phyloP scores from a whole-genome alignment of 2,113 vertebrate species.

The mouse (Mus musculus) region DNA sequence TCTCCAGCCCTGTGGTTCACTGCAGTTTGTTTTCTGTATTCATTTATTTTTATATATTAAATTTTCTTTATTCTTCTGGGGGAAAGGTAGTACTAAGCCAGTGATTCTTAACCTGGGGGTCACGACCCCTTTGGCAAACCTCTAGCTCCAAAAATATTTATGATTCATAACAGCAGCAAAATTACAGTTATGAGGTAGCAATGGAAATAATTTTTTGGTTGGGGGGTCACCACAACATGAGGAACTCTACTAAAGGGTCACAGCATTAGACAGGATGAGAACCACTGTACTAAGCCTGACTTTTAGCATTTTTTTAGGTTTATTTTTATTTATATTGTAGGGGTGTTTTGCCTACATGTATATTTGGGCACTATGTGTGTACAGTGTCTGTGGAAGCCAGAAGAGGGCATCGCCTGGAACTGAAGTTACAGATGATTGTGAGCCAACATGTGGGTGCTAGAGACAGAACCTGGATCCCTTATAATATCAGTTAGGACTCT shows the following conservation, averaged over 20 bases:
- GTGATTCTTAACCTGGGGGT: not conserved
- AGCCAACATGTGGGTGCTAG: not conserved
- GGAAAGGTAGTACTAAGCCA: not conserved
- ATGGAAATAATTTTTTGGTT: not conserved
- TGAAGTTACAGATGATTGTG: not conserved
- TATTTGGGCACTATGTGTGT: not conserved
- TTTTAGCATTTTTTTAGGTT: not conserved
- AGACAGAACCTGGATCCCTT: not conserved
- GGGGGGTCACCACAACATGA: not conserved
- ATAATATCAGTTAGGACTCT: not conserved
- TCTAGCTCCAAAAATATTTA: not conserved
- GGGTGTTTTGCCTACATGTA: not conserved
- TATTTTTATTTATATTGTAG: not conserved
- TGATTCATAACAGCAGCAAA: not conserved
- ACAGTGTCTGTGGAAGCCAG: not conserved
- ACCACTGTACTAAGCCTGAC: not conserved
- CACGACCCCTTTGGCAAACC: not conserved
- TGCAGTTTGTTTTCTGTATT: not conserved
- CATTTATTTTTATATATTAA: not conserved
- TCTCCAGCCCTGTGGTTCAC: not conserved
- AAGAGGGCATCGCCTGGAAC: not conserved
- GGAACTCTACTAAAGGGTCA: not conserved
- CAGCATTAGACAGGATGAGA: not conserved
- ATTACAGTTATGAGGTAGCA: not conserved
- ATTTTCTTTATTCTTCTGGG: not conserved